Conservation (phyloP, 2,113 vertebrate species). For the Vulpes vulpes region DNA sequence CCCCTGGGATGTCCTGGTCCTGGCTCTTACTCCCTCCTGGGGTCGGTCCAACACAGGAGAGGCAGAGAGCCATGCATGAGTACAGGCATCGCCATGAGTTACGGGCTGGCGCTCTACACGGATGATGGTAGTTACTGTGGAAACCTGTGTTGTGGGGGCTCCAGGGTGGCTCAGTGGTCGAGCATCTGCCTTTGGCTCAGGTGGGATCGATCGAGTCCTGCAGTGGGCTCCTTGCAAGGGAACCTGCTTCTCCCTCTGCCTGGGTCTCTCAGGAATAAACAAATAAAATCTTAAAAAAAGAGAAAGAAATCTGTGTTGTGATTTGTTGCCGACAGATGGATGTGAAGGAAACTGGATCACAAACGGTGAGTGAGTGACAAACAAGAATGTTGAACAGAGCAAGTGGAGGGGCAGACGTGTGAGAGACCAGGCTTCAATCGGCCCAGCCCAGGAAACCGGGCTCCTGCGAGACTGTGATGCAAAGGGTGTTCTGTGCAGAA, state of each 20-base stretch:
- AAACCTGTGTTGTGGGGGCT: neutral
- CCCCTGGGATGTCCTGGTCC: neutral
- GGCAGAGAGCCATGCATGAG: neutral
- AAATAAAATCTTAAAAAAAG: too few relatives aligned
- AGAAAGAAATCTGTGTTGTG: neutral
- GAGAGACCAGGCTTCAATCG: neutral
- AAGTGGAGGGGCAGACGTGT: neutral
- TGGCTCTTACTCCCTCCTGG: neutral
- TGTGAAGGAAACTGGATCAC: neutral
- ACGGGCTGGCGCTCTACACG: fast-evolving
- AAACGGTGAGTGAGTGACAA: neutral
- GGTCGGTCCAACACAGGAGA: too few relatives aligned
- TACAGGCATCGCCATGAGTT: fast-evolving
- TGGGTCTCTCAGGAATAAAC: too few relatives aligned
- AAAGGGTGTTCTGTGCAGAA: neutral
- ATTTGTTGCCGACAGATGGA: neutral
- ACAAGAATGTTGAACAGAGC: neutral
- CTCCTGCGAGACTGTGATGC: fast-evolving
- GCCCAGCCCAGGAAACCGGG: neutral
- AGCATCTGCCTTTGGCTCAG: too few relatives aligned
- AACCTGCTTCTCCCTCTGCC: too few relatives aligned
- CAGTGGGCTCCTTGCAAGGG: too few relatives aligned
- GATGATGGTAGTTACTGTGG: neutral
- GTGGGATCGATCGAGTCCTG: too few relatives aligned
- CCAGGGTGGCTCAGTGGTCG: too few relatives aligned